Evolutionary conservation across 1,140 invertebrate species (phyloP).

Genomic region (Magallana ariakensis): DNA sequence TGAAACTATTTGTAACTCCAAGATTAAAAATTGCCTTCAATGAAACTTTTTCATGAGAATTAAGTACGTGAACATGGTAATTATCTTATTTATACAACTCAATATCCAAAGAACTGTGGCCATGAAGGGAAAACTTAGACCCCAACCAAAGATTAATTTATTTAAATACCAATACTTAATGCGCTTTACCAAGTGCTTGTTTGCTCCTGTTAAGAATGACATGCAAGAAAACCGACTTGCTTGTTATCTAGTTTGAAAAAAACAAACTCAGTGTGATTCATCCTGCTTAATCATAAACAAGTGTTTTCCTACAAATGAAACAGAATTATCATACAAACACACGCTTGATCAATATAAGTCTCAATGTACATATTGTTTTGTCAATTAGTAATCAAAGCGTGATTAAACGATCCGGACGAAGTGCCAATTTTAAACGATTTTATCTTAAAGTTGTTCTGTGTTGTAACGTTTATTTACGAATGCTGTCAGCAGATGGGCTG

Average conservation of each 20-base stretch:
- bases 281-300: too few species aligned
- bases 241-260: too few species aligned
- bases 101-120: background rate
- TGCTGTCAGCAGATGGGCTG: background rate
- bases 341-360: too few species aligned
- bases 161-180: background rate
- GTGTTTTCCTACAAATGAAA: too few species aligned
- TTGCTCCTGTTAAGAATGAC: background rate
- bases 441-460: background rate
- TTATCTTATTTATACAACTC: background rate
- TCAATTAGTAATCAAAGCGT: background rate
- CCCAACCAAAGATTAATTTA: background rate
- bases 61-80: background rate
- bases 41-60: too few species aligned
- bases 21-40: too few species aligned
- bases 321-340: too few species aligned
- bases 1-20: too few species aligned
- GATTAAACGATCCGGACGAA: background rate
- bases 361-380: too few species aligned
- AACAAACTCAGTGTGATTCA: too few species aligned
- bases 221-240: too few species aligned
- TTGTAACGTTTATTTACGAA: background rate
- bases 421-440: background rate
- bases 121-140: background rate
- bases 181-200: background rate